Evolutionary conservation across 1,140 invertebrate genomes (phyloP), one percentile per base, ranked within the genome.

Genomic region (Colletes gigas): DNA sequence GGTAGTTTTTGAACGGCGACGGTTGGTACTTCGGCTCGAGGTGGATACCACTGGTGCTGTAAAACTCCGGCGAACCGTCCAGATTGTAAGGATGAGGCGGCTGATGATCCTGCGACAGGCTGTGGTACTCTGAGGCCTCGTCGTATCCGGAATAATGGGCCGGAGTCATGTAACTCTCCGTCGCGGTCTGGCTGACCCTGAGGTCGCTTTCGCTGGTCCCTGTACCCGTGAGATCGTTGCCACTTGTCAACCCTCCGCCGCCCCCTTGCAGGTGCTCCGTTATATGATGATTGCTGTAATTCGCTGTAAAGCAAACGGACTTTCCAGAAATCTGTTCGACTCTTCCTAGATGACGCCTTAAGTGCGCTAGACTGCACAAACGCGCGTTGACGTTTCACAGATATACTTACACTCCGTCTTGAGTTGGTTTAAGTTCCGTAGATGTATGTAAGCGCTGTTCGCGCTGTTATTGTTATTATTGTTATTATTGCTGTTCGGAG

Each of bases 51-150:
- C 91, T 93, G 66, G 93, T 86, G 84, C 95, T 93, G 83, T 98
- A 97, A 87, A 97, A 97, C 87, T 97, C 97, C 62, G 96, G 96
- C 86, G 95, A 96, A 84, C 94, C 94, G 72, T 97, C 96, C 81
- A 95, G 90, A 81, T 93, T 94, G 84, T 94, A 95, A 59, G 93
- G 88, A 88, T 94, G 92, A 72, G 94, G 91, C 77, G 91, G 92
- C 86, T 95, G 94, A 83, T 95, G 94, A 71, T 93, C 91, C 76
- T 93, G 91, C 59, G 96, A 94, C 41, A 96, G 88, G 79, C 95
- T 95, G 83, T 97, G 96, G 90, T 97, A 97, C 65, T 97, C 96
- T 70, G 95, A 92, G 9, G 94, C 92, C 39, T 95, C 95, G 52
- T 96, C 96, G 88, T 95, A 95, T 12, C 92, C 93, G 75, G 94